Percentiles rank a stretch among this genome's conserved stretches.
Conservation (phyloP, 2,797 vertebrate genomes). For the Melanotaenia parkinsoni region DNA sequence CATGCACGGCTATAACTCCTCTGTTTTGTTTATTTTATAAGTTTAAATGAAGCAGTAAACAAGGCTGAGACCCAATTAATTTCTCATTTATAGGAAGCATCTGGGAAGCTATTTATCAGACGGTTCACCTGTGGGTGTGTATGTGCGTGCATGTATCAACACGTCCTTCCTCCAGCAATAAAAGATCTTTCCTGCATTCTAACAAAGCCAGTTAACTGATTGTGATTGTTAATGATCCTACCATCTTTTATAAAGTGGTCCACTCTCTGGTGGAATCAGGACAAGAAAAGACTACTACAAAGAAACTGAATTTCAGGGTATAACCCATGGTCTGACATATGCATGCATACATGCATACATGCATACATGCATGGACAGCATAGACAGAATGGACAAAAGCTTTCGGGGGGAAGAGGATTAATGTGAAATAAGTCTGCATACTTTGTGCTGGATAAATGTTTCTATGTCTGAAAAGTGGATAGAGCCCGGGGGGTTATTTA, state of each 20-base stretch:
- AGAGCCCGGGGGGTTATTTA: background rate
- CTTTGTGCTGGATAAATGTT: slow-evolving; percentile 17
- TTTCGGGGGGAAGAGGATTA: background rate
- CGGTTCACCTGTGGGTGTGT: slow-evolving; percentile 18
- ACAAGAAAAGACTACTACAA: slow-evolving; percentile 41
- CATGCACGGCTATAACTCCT: background rate
- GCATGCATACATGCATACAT: slow-evolving; percentile 14
- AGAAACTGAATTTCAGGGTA: slow-evolving; percentile 35
- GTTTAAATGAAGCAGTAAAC: slow-evolving; percentile 50
- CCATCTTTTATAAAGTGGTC: slow-evolving; percentile 28
- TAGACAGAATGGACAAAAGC: background rate
- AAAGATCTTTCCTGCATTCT: slow-evolving; percentile 43
- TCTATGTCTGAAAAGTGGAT: background rate
- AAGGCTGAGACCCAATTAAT: slow-evolving; percentile 44
- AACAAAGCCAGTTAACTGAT: slow-evolving; percentile 63
- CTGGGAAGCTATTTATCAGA: slow-evolving; percentile 31
- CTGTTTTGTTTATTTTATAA: slow-evolving; percentile 29
- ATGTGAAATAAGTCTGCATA: background rate
- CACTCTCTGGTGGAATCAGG: slow-evolving; percentile 56
- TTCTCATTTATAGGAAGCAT: slow-evolving; percentile 48
- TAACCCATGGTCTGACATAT: slow-evolving; percentile 22
- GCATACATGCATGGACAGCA: background rate
- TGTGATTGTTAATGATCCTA: slow-evolving; percentile 52
- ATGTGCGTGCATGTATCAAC: background rate
- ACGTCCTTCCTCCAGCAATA: slow-evolving; percentile 6